These are phyloP conservation scores for Phengaris arion DNA, from an alignment of 2,888 invertebrate genomes.

Conservation along the genomic window DNA sequence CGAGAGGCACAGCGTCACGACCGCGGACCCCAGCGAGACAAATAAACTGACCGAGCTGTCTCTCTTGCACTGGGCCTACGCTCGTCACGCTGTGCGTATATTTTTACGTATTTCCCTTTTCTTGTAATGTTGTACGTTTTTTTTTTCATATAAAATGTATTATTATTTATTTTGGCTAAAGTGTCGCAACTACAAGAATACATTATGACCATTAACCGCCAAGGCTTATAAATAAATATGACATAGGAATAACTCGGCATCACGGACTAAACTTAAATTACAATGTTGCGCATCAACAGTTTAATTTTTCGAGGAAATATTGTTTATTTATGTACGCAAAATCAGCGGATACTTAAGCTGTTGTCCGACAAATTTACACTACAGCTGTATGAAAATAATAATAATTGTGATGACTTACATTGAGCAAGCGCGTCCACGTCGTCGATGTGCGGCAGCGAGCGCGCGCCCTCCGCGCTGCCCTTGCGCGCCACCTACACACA, in stretches of 20 bases:
- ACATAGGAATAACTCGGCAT: neutral
- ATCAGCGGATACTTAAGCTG: neutral
- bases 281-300: too few relatives aligned
- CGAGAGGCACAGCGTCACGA: slow-evolving; percentile 8
- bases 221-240: neutral
- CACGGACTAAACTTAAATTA: neutral
- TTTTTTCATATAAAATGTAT: neutral
- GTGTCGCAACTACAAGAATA: neutral
- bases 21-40: neutral
- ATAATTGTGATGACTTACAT: slow-evolving; percentile 29
- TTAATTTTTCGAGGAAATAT: too few relatives aligned
- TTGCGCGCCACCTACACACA: slow-evolving; percentile 23
- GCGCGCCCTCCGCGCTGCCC: slow-evolving; percentile 32
- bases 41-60: neutral
- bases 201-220: neutral
- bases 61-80: neutral
- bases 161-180: neutral
- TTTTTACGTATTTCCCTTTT: neutral
- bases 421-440: slow-evolving; percentile 68
- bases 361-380: neutral
- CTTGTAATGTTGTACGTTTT: neutral
- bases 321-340: too few relatives aligned
- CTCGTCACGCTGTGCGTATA: neutral
- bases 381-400: neutral
- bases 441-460: slow-evolving; percentile 80